A percentile compares a stretch with the other conserved stretches of the same genome.
Conservation (phyloP, 2,797 vertebrate species). For the Catamblyrhynchus diadema region DNA sequence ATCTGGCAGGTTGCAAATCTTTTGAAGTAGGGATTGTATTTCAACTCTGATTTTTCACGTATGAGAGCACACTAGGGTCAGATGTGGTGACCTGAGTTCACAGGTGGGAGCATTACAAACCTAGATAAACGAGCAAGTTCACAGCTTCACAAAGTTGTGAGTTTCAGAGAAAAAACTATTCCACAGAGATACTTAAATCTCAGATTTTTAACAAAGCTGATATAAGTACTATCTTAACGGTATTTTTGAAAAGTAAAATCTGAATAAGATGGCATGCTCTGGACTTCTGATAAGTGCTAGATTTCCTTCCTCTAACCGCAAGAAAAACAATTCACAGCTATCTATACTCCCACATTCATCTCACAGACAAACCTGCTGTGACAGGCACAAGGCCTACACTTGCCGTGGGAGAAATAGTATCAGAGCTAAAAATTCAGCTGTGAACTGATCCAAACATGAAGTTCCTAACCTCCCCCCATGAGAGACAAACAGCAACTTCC, state of each 20-base stretch:
- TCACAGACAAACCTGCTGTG: neutral
- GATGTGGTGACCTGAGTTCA: neutral
- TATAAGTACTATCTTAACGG: neutral
- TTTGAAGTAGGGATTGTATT: neutral
- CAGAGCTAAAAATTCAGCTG: neutral
- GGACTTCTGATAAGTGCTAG: neutral
- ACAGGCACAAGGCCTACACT: neutral
- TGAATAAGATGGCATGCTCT: neutral
- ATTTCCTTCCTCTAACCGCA: neutral
- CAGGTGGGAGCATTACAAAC: neutral
- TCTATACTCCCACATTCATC: neutral
- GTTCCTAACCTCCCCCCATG: neutral
- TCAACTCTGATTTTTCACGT: neutral
- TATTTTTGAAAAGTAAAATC: neutral
- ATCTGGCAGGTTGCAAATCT: neutral
- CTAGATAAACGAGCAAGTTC: fast-evolving
- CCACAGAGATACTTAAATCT: neutral
- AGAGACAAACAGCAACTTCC: neutral
- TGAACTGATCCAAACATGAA: neutral
- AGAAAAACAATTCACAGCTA: neutral
- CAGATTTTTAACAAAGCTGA: neutral
- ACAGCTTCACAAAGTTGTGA: neutral
- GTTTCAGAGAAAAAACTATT: neutral
- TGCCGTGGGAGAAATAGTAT: neutral
- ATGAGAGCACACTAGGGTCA: neutral